Conservation (phyloP, 2,113 vertebrate species). For the Elaphurus davidianus region DNA sequence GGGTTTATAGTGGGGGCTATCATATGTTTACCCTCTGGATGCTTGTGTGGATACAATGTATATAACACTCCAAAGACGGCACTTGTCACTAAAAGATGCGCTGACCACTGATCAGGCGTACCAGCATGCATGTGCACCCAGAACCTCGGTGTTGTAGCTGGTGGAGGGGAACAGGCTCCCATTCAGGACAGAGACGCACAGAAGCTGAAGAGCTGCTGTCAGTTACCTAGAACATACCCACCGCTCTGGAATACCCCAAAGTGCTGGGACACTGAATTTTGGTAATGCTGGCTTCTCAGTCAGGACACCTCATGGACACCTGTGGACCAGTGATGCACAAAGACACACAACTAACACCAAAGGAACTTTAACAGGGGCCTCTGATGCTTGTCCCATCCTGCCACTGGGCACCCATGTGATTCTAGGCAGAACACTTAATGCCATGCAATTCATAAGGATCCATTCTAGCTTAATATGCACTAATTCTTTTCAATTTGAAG, state of each 20-base stretch:
- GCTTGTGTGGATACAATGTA: not conserved
- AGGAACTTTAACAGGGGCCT: too few species aligned
- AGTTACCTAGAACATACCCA: not conserved
- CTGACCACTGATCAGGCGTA: accelerated
- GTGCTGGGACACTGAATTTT: not conserved
- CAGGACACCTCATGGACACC: accelerated
- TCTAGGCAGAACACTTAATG: too few species aligned
- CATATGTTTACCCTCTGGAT: not conserved
- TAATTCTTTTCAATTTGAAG: not conserved
- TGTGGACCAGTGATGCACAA: too few species aligned
- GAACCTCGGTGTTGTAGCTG: not conserved
- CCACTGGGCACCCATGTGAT: not conserved
- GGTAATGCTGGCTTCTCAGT: accelerated
- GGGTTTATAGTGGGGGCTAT: not conserved
- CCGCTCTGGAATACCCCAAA: not conserved
- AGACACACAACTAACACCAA: not conserved
- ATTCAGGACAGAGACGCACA: not conserved
- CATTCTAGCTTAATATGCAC: accelerated
- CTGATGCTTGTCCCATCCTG: too few species aligned
- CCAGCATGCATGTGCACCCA: accelerated
- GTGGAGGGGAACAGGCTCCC: accelerated
- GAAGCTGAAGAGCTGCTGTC: too few species aligned
- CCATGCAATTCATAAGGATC: not conserved
- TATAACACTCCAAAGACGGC: accelerated
- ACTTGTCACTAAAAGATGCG: too few species aligned